Base-by-base conservation (phyloP, 2,888 invertebrate species). In the Hylaea fasciaria region DNA sequence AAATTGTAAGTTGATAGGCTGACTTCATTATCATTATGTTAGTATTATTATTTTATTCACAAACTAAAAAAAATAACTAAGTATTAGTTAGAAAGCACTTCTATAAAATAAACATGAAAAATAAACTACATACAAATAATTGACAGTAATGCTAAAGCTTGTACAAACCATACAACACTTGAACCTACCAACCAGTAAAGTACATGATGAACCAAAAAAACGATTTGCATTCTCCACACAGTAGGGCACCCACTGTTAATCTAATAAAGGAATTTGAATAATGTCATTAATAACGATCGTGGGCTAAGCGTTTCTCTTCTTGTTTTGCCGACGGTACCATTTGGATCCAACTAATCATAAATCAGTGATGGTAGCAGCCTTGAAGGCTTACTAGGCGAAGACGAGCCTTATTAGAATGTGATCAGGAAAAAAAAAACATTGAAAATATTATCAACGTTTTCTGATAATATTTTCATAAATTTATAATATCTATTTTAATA, bases 251-350 rank as follows among this genome's bases (percentile, higher is more conserved):
- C 80, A 84, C 82, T 83, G 87, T 82, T 90, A 89, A 90, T 89
- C 87, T 87, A 89, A 89, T 89, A 89, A 88, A 86, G 78, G 86
- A 85, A 87, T 89, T 89, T 89, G 83, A 89, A 88, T 88, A 87
- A 82, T 77, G 81, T 78, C 85, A 90, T 90, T 85, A 89, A 89
- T 89, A 88, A 87, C 72, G 58, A 35, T 29, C 63, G 62, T 71
- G 69, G 72, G 66, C 68, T 71, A 72, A 72, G 70, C 68, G 71
- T 43, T 61, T 52, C 56, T 57, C 61, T 62, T 44, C 40, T 59
- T 63, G 49, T 57, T 65, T 56, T 60, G 51, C 64, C 64, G 68
- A 69, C 71, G 70, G 72, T 74, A 72, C 70, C 68, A 71, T 74
- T 76, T 69, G 51, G 64, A 69, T 69, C 68, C 61, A 60, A 65